Evolutionary conservation across 2,888 invertebrate genomes (phyloP), one percentile per base, ranked within the genome.

Genomic region (Petrolisthes cinctipes): DNA sequence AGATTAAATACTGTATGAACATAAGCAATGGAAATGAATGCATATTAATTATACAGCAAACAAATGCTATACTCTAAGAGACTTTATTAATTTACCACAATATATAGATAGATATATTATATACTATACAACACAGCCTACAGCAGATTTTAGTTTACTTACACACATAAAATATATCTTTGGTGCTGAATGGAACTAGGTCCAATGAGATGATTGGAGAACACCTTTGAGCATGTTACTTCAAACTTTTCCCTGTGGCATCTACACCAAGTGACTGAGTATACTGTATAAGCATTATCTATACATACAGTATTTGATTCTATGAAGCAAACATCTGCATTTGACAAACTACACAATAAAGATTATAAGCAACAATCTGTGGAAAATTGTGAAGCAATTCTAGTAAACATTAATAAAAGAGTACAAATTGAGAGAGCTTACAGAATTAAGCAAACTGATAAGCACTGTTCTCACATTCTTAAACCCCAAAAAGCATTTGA

Each of bases 201-300:
- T 68, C 82, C 82, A 68, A 68, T 82, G 82, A 82, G 82, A 82
- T 82, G 82, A 82, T 68, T 37, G 66, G 9, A 82, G 68, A 82
- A 82, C 82, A 82, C 82, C 82, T 51, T 82, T 82, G 82, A 82
- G 82, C 82, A 57, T 53, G 68, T 51, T 37, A 4, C 56, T n/a
- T 56, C 53, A 56, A 79, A 14, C 56, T 7, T 76, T 53, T 9
- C 20, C 75, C 76, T 76, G 76, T 66, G 17, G 66, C 23, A 71
- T 71, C 37, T 37, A 37, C 37, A 37, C 37, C 37, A 37, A 37
- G 37, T 37, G 37, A 37, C 37, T 37, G 37, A 37, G 37, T 37
- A 37, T 37, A 37, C 37, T 37, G 37, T 37, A 37, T 37, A 37
- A 37, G 37, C 37, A 37, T 37, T 37, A 37, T 37, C 37, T 37